These are phyloP conservation scores for Cosmopolites sordidus DNA, from an alignment of 2,888 invertebrate species.

Conservation along the genomic window DNA sequence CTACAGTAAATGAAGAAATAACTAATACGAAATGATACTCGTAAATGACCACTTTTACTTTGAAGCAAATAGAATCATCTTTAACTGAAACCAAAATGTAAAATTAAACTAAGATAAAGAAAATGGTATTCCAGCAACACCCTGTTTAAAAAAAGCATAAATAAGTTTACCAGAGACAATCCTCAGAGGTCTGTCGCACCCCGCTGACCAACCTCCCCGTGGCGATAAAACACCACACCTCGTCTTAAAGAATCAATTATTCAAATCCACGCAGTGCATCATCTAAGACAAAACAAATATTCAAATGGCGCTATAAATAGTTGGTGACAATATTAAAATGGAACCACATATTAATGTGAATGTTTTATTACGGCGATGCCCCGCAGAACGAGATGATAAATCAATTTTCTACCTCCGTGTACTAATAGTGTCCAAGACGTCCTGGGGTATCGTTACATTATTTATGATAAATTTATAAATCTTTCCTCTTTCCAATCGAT, in stretches of 20 bases:
- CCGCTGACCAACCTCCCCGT: slow-evolving; percentile 30
- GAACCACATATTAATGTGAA: slow-evolving; percentile 46
- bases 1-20: too few species aligned
- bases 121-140: too few species aligned
- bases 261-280: slow-evolving; percentile 38
- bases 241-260: slow-evolving; percentile 48
- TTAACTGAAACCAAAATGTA: too few species aligned
- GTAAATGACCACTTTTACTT: too few species aligned
- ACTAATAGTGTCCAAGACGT: slow-evolving; percentile 48
- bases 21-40: too few species aligned
- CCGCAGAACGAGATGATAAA: slow-evolving; percentile 47
- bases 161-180: too few species aligned
- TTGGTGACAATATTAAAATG: slow-evolving; percentile 52
- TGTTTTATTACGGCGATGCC: slow-evolving; percentile 45
- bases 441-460: slow-evolving; percentile 45
- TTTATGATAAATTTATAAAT: slow-evolving; percentile 49
- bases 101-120: too few species aligned
- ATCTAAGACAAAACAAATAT: slow-evolving; percentile 44
- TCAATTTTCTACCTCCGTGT: slow-evolving; percentile 49
- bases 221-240: slow-evolving; percentile 42
- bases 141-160: too few species aligned
- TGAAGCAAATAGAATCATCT: too few species aligned
- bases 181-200: neutral
- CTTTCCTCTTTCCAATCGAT: slow-evolving; percentile 39
- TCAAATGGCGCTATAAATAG: slow-evolving; percentile 49